Evolutionary conservation across 1,140 invertebrate species (phyloP).

Genomic region (Plodia interpunctella): DNA sequence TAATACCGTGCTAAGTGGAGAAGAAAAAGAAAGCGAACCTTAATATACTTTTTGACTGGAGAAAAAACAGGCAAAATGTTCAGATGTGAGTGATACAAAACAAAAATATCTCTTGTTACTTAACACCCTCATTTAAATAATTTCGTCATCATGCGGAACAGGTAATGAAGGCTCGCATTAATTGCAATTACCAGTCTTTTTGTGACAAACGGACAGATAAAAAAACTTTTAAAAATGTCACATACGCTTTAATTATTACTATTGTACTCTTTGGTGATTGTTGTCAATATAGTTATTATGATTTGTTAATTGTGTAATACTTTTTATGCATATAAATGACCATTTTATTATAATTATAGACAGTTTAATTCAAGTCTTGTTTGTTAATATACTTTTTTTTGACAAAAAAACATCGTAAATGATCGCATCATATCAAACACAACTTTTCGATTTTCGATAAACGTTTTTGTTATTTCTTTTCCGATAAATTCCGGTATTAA

Average conservation of each 20-base stretch:
- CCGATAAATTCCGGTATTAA: too few relatives aligned
- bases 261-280: neutral
- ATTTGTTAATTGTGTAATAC: neutral
- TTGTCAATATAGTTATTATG: neutral
- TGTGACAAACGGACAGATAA: neutral
- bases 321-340: neutral
- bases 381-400: too few relatives aligned
- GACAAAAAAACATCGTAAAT: too few relatives aligned
- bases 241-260: neutral
- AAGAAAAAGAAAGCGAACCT: too few relatives aligned
- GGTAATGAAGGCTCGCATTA: slow-evolving; percentile 2
- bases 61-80: too few relatives aligned
- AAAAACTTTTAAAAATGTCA: neutral
- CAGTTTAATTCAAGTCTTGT: neutral
- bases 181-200: neutral
- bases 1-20: too few relatives aligned
- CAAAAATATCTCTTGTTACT: neutral
- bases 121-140: neutral
- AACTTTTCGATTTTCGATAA: too few relatives aligned
- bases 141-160: neutral
- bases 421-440: too few relatives aligned
- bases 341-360: neutral
- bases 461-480: too few relatives aligned
- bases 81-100: too few relatives aligned
- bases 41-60: too few relatives aligned